Evolutionary conservation across 2,888 invertebrate species (phyloP), one percentile per base, ranked within the genome.

Genomic region (Pogonocherus hispidulus): DNA sequence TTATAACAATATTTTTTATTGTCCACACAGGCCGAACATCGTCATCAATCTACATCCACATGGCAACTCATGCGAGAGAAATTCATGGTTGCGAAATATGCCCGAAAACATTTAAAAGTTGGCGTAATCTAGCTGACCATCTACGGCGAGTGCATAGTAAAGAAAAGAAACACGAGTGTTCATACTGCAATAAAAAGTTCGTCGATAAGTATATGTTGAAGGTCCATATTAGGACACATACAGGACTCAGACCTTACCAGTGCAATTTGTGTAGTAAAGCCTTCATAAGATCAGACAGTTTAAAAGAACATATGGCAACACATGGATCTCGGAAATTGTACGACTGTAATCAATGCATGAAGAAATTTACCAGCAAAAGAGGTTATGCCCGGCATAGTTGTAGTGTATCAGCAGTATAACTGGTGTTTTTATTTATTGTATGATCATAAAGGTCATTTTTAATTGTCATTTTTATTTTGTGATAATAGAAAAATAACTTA

Each of bases 41-140:
- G n/a, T 81, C 82, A 0, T 80, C 82, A 6, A 63, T 83, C 11
- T 82, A 83, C 55, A 74, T 79, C 3, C 83, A 83, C 66, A 82
- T 79, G 79, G 75, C 81, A 0, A 81, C 79, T 3, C 83, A 83
- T 68, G 78, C 79, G 1, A 76, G 79, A 27, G 79, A 81, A 32
- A 51, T 75, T 4, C 78, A 79, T 46, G 75, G 80, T n/a, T 83
- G 83, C 64, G 80, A 82, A 69, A 67, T 80, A 23, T 83, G 83
- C 65, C 79, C 81, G 1, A 82, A 82, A 70, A 75, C 76, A 0
- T 83, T 81, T 62, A 82, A 82, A 73, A 82, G 81, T 66, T 76
- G 63, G 20, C 73, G 80, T 11, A 80, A 81, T 64, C 70, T 83
- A 18, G 76, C 77, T n/a, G 81, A 82, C 66, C 83, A 83, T 57